Evolutionary conservation across 2,888 invertebrate genomes (phyloP).

Genomic region (Dorcus parallelipipedus): DNA sequence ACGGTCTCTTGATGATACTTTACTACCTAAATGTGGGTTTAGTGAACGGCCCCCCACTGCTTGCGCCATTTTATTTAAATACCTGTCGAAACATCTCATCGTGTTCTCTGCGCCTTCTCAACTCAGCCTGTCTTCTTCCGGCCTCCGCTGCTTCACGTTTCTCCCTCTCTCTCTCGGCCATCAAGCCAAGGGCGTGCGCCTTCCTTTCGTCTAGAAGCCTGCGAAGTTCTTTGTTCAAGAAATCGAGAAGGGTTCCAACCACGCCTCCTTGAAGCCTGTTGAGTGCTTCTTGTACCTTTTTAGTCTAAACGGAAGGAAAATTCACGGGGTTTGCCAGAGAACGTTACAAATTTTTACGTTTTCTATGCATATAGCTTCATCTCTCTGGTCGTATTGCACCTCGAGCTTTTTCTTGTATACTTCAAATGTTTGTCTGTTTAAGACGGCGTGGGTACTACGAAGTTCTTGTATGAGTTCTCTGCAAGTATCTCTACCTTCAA

Average conservation of each 20-base stretch:
- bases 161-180: slow-evolving; percentile 73
- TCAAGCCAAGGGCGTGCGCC: slow-evolving; percentile 72
- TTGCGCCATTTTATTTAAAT: background rate
- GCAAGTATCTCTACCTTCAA: slow-evolving; percentile 66
- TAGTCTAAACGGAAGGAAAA: slow-evolving; percentile 45
- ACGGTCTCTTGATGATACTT: slow-evolving; percentile 61
- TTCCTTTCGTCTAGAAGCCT: slow-evolving; percentile 74
- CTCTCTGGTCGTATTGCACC: slow-evolving; percentile 42
- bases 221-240: slow-evolving; percentile 73
- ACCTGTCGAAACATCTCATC: slow-evolving; percentile 77
- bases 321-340: background rate
- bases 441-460: slow-evolving; percentile 63
- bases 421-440: slow-evolving; percentile 53
- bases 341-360: slow-evolving; percentile 19
- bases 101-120: slow-evolving; percentile 66
- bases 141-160: slow-evolving; percentile 78
- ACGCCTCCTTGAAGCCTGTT: slow-evolving; percentile 70
- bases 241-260: slow-evolving; percentile 68
- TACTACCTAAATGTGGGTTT: slow-evolving; percentile 44
- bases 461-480: slow-evolving; percentile 70
- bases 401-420: slow-evolving; percentile 35
- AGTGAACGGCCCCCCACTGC: background rate
- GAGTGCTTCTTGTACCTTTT: slow-evolving; percentile 59
- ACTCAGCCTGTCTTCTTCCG: slow-evolving; percentile 73
- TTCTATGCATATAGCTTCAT: slow-evolving; percentile 27